Percentiles rank a stretch among this genome's conserved stretches.
These are phyloP conservation scores for Euzophera pinguis DNA, from an alignment of 2,888 invertebrate species.

Conservation along the genomic window DNA sequence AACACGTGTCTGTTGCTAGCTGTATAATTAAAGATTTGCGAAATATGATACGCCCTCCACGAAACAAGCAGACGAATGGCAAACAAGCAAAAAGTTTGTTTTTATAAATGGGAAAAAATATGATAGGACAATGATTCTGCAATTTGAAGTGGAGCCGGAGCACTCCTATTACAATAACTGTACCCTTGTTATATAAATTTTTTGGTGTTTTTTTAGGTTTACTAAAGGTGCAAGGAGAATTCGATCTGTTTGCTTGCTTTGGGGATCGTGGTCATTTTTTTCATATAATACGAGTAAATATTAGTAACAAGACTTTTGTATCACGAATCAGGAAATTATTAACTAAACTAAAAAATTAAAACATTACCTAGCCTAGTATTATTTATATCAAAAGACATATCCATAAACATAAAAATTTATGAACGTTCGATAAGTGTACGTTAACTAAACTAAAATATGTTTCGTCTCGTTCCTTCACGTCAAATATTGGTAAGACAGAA, in stretches of 20 bases:
- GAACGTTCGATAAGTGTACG: too few species aligned
- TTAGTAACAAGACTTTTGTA: too few species aligned
- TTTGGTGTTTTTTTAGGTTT: conserved; percentile 12
- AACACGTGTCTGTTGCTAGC: too few species aligned
- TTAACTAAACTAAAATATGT: too few species aligned
- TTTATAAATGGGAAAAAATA: conserved; percentile 48
- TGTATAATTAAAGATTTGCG: neutral
- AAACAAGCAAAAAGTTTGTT: conserved; percentile 53
- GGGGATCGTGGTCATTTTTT: neutral
- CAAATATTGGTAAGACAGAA: too few species aligned
- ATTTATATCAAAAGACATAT: too few species aligned
- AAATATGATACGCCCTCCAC: conserved; percentile 20
- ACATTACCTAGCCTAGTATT: too few species aligned
- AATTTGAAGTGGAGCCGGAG: conserved; percentile 45
- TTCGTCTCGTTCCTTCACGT: too few species aligned
- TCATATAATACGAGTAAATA: neutral
- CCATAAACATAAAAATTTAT: too few species aligned
- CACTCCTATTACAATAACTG: conserved; percentile 42
- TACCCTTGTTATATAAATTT: conserved; percentile 35
- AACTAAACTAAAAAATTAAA: too few species aligned
- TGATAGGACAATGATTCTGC: conserved; percentile 40
- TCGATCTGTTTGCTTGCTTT: neutral
- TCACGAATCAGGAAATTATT: too few species aligned
- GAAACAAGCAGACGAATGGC: conserved; percentile 41
- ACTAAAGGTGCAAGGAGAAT: neutral